Conservation (phyloP, 2,888 invertebrate species). For the Drosophila helvetica region DNA sequence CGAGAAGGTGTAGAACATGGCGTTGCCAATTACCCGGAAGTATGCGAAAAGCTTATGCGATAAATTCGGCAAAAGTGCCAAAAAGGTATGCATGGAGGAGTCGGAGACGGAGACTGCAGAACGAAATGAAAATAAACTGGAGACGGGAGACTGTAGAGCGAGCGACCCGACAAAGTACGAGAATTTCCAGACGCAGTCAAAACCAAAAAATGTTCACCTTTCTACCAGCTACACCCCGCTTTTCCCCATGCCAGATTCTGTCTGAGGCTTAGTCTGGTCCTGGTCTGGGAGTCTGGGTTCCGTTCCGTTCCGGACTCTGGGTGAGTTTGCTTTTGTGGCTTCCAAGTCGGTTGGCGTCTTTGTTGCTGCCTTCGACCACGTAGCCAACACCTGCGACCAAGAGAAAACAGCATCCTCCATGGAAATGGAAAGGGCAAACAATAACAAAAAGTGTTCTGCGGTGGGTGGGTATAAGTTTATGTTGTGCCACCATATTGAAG, state of each 20-base stretch:
- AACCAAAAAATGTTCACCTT: conserved; percentile 50
- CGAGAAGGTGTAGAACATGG: conserved; percentile 60
- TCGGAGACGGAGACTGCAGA: conserved; percentile 6
- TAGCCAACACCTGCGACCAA: conserved; percentile 80
- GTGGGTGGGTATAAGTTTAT: conserved; percentile 39
- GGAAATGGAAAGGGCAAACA: conserved; percentile 54
- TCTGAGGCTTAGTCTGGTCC: conserved; percentile 27
- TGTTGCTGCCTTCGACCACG: conserved; percentile 64
- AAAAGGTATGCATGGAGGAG: conserved; percentile 74
- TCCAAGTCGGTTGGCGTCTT: conserved; percentile 68
- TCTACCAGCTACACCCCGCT: too few relatives aligned
- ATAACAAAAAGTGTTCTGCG: conserved; percentile 22
- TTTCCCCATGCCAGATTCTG: not conserved
- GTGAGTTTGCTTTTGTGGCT: conserved; percentile 56
- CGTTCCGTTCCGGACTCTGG: conserved; percentile 3
- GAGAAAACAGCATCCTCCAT: conserved; percentile 33
- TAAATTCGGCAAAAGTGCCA: conserved; percentile 79
- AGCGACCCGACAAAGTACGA: not conserved
- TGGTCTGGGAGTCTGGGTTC: conserved; percentile 24
- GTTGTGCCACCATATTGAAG: conserved; percentile 59
- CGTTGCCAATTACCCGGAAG: conserved; percentile 81
- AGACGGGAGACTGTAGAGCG: conserved; percentile 5
- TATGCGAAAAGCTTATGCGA: conserved; percentile 81
- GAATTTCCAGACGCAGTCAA: conserved; percentile 44
- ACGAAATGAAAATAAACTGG: conserved; percentile 20